Evolutionary conservation across 2,797 vertebrate genomes (phyloP).

Genomic region (Pipistrellus pipistrellus): DNA sequence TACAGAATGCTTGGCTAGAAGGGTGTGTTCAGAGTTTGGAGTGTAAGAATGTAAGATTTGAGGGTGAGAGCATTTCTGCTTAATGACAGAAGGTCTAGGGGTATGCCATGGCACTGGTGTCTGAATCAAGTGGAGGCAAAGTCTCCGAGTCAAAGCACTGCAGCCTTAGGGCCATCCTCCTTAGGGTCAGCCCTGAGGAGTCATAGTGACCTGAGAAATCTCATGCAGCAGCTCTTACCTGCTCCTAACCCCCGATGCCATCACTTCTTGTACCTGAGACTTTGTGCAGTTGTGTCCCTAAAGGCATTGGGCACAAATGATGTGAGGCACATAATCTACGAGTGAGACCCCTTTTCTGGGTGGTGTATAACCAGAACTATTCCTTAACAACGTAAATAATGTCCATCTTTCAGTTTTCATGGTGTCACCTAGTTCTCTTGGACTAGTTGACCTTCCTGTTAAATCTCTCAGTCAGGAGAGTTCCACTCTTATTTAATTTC

Average conservation of each 20-base stretch:
- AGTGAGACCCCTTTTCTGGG: not conserved
- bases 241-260: not conserved
- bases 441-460: not conserved
- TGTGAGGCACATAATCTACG: not conserved
- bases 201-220: not conserved
- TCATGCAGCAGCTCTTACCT: not conserved
- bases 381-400: not conserved
- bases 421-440: not conserved
- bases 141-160: not conserved
- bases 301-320: not conserved
- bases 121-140: not conserved
- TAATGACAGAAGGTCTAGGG: not conserved
- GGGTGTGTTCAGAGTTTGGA: not conserved
- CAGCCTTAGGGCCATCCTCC: not conserved
- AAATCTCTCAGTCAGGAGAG: not conserved
- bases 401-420: not conserved
- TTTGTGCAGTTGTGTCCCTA: not conserved
- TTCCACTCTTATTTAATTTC: not conserved
- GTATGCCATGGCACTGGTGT: not conserved
- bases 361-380: not conserved
- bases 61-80: not conserved
- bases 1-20: accelerated
- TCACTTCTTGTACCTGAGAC: not conserved
- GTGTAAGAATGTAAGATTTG: not conserved
- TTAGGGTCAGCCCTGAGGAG: not conserved